Conservation (phyloP, 2,113 vertebrate genomes). For the Cacatua alba region DNA sequence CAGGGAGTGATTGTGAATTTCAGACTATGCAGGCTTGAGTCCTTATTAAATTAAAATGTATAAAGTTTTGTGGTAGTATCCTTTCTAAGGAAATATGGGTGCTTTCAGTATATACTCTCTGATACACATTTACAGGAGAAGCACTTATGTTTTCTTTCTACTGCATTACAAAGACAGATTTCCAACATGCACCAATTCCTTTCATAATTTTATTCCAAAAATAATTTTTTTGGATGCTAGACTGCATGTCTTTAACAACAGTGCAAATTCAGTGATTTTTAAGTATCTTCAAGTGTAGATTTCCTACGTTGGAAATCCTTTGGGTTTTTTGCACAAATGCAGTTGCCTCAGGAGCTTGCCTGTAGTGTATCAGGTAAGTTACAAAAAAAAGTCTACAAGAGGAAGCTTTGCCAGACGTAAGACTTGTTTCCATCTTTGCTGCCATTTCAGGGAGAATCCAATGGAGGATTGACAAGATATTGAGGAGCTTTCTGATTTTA, state of each 20-base stretch:
- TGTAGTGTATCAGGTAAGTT: background rate
- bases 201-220: background rate
- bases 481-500: background rate
- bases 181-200: background rate
- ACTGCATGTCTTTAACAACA: background rate
- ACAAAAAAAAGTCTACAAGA: background rate
- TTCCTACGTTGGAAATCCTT: background rate
- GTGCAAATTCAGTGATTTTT: background rate
- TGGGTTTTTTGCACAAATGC: background rate
- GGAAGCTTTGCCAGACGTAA: background rate
- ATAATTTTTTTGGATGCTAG: background rate
- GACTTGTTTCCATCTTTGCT: background rate
- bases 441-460: background rate
- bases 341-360: background rate
- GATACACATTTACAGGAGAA: background rate
- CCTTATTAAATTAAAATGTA: background rate
- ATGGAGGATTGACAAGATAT: background rate
- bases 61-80: background rate
- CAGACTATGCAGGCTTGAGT: background rate
- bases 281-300: background rate
- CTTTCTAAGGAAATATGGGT: background rate
- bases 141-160: background rate
- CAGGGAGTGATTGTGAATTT: background rate
- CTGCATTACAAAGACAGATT: background rate
- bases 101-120: background rate